Conservation (phyloP, 2,797 vertebrate species). For the Tangara arthus region DNA sequence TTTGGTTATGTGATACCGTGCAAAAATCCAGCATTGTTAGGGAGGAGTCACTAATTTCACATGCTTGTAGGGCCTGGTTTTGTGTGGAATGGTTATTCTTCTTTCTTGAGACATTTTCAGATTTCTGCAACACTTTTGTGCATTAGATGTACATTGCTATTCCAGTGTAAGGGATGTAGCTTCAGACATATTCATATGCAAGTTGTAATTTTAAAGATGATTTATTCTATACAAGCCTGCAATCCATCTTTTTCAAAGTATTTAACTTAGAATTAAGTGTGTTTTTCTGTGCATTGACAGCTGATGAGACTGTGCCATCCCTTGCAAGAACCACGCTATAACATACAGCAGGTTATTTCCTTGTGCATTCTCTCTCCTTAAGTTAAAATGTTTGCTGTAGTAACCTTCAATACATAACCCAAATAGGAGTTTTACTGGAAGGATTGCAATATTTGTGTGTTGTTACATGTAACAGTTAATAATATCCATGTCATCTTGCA, state of each 20-base stretch:
- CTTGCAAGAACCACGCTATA: not conserved
- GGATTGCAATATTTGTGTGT: not conserved
- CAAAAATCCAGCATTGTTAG: not conserved
- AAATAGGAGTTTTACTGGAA: not conserved
- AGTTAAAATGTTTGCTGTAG: not conserved
- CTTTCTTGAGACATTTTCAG: not conserved
- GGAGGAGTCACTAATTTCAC: not conserved
- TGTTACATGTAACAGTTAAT: not conserved
- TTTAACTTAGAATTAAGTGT: not conserved
- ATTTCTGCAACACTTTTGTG: not conserved
- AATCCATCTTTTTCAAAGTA: not conserved
- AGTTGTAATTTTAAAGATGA: not conserved
- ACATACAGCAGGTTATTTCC: not conserved
- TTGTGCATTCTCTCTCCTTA: not conserved
- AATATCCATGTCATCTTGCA: not conserved
- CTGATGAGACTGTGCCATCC: not conserved
- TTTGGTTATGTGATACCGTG: not conserved
- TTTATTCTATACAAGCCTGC: not conserved
- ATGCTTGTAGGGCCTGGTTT: not conserved
- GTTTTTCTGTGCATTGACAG: not conserved
- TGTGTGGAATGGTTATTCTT: not conserved
- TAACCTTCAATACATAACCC: not conserved
- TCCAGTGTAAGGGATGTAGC: not conserved
- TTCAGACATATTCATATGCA: not conserved
- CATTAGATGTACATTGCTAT: not conserved